phyloP scores from a whole-genome alignment of 1,140 invertebrate genomes.

The Zaprionus nigranus region DNA sequence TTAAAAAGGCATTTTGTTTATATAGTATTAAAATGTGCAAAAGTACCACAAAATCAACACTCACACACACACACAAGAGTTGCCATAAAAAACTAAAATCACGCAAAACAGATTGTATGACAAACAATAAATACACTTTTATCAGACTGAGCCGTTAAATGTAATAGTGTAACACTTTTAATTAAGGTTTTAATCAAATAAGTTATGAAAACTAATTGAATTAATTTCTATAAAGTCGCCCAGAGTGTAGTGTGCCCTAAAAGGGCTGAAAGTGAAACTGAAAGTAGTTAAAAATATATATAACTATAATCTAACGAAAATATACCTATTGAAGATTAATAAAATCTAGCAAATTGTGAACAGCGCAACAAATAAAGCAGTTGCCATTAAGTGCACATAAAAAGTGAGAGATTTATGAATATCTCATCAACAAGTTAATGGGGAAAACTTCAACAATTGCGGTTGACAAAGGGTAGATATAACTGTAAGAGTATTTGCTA shows the following conservation, averaged over 20 bases:
- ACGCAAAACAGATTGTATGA: constrained; percentile 1
- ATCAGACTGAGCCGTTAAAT: neutral
- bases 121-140: constrained; percentile 19
- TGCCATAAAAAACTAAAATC: constrained; percentile 24
- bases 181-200: constrained; percentile 6
- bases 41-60: constrained; percentile 34
- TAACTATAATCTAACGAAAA: too few species aligned
- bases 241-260: too few species aligned
- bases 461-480: neutral
- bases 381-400: neutral
- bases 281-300: too few species aligned
- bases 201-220: constrained; percentile 5
- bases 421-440: neutral
- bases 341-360: neutral
- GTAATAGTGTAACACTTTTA: constrained; percentile 1
- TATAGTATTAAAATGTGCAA: constrained; percentile 53
- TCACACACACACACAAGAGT: constrained; percentile 21
- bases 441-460: neutral
- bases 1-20: constrained; percentile 45
- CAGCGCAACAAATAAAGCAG: neutral
- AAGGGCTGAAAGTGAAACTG: too few species aligned
- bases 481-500: neutral
- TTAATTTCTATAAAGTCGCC: neutral
- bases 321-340: neutral
- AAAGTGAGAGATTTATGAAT: neutral